Evolutionary conservation across 2,113 vertebrate species (phyloP).

Genomic region (Chauna torquata): DNA sequence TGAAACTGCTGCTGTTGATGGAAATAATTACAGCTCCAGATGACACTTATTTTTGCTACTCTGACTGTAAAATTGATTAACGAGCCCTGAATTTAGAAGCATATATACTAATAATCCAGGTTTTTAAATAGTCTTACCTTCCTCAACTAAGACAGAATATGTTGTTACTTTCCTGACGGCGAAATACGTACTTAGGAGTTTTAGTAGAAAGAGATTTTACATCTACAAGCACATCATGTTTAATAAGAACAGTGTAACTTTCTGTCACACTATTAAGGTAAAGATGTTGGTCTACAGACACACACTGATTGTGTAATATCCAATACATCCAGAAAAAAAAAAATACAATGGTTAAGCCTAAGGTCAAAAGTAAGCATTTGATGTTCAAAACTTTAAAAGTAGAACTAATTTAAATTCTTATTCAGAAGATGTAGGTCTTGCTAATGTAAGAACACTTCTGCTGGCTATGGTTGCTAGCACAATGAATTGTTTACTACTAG

Average conservation of each 20-base stretch:
- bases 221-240: background rate
- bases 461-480: background rate
- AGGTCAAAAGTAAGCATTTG: background rate
- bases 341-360: background rate
- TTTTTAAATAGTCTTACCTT: background rate
- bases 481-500: background rate
- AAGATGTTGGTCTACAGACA: background rate
- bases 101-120: background rate
- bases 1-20: background rate
- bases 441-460: background rate
- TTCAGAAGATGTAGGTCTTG: background rate
- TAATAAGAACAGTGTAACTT: background rate
- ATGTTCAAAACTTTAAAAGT: background rate
- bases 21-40: conserved; percentile 29
- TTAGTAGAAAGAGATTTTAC: background rate
- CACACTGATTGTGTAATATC: background rate
- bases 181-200: background rate
- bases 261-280: background rate
- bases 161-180: background rate
- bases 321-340: background rate
- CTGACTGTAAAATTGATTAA: conserved; percentile 61
- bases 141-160: background rate
- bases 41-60: conserved; percentile 28
- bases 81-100: conserved; percentile 30
- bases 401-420: background rate